Evolutionary conservation across 2,797 vertebrate species (phyloP).

Genomic region (Apodemus agrarius): DNA sequence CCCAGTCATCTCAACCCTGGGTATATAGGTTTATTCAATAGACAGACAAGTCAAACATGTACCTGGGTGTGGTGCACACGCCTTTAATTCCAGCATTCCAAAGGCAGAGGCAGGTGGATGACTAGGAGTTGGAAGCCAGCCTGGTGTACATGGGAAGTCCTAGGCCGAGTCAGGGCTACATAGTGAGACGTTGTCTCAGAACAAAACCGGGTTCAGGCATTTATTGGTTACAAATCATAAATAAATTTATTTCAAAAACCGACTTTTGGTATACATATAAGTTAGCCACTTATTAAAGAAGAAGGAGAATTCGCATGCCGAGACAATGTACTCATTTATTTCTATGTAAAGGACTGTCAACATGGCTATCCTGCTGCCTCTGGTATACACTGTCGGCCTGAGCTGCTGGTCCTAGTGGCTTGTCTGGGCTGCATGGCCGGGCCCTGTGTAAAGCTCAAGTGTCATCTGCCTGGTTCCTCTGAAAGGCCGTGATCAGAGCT

Average conservation of each 20-base stretch:
- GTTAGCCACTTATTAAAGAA: not conserved
- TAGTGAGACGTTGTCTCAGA: not conserved
- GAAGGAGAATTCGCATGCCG: not conserved
- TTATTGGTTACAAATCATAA: not conserved
- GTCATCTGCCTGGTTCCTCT: not conserved
- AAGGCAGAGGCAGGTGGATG: not conserved
- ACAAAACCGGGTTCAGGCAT: not conserved
- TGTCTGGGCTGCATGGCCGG: not conserved
- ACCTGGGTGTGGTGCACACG: not conserved
- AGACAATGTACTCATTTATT: not conserved
- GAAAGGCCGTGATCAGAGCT: rapidly evolving
- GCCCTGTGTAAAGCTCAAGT: not conserved
- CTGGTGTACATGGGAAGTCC: not conserved
- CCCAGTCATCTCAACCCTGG: not conserved
- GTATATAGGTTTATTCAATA: not conserved
- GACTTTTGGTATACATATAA: not conserved
- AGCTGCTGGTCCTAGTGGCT: not conserved
- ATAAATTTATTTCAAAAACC: not conserved
- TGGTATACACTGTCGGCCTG: no score
- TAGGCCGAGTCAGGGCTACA: not conserved
- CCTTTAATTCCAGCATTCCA: not conserved
- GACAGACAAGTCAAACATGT: not conserved
- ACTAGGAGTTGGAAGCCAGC: not conserved
- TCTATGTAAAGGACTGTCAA: not conserved
- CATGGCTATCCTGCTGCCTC: not conserved